These are phyloP conservation scores for Leptinotarsa tumamoca DNA, from an alignment of 2,888 invertebrate species.

Conservation along the genomic window DNA sequence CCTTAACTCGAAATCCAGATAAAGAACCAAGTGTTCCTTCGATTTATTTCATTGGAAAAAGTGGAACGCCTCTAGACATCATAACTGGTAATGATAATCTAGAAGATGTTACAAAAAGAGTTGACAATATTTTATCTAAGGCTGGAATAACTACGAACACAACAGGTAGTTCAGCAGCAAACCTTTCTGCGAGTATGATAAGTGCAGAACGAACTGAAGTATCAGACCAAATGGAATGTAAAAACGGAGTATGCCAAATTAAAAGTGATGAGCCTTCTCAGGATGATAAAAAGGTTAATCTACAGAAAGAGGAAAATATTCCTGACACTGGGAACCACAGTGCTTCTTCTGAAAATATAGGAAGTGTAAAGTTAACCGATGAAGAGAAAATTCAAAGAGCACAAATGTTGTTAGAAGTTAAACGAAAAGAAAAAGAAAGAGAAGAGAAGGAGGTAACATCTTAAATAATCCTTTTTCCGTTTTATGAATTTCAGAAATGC, in stretches of 20 bases:
- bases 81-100: conserved; percentile 74
- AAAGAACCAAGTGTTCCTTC: conserved; percentile 84
- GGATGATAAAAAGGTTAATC: conserved; percentile 12
- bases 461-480: neutral
- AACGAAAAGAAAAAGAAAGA: conserved; percentile 73
- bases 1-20: conserved; percentile 66
- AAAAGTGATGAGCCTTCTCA: conserved; percentile 34
- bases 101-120: conserved; percentile 74
- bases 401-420: conserved; percentile 76
- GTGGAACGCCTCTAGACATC: conserved; percentile 85
- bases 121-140: conserved; percentile 73
- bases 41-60: conserved; percentile 86
- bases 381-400: conserved; percentile 76
- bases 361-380: conserved; percentile 51
- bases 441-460: conserved; percentile 75
- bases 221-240: conserved; percentile 67
- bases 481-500: too few relatives aligned
- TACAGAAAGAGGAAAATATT: conserved; percentile 10
- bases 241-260: conserved; percentile 68
- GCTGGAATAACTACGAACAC: conserved; percentile 63
- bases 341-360: conserved; percentile 32
- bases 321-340: conserved; percentile 32
- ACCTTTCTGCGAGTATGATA: conserved; percentile 50
- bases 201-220: conserved; percentile 46
- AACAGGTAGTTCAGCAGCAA: conserved; percentile 44